Evolutionary conservation across 1,140 invertebrate species (phyloP).

Genomic region (Scaptomyza montana): DNA sequence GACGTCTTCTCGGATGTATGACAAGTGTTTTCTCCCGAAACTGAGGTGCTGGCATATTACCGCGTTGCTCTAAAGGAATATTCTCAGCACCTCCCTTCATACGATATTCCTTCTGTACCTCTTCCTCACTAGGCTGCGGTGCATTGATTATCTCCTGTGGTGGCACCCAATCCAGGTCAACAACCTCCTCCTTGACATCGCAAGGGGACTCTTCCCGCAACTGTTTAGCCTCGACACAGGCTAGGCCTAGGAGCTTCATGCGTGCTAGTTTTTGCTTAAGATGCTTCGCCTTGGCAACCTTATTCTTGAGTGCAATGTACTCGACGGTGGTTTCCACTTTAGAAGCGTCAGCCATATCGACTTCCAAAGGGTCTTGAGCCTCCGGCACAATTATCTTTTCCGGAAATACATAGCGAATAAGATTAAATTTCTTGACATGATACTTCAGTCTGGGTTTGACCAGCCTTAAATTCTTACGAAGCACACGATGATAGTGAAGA

Average conservation of each 20-base stretch:
- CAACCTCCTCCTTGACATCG: conserved; percentile 41
- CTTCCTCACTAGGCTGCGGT: background rate
- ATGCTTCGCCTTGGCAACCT: conserved; percentile 49
- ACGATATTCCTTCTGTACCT: background rate
- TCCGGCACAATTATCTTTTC: conserved; percentile 59
- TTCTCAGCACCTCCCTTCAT: conserved; percentile 34
- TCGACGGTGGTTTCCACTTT: conserved; percentile 65
- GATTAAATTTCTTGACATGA: conserved; percentile 74
- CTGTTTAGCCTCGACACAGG: conserved; percentile 56
- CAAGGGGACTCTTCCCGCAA: conserved; percentile 49
- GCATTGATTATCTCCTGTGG: conserved; percentile 36
- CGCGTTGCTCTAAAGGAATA: conserved; percentile 30
- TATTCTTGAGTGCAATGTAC: conserved; percentile 55
- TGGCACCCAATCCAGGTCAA: conserved; percentile 74
- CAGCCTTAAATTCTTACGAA: conserved; percentile 70
- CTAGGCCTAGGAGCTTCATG: conserved; percentile 66
- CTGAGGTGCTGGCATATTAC: conserved; percentile 76
- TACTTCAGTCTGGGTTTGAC: conserved; percentile 66
- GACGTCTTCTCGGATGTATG: conserved; percentile 56
- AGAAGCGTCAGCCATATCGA: conserved; percentile 50
- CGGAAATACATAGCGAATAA: conserved; percentile 74
- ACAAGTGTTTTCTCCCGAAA: conserved; percentile 66
- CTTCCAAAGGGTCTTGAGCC: conserved; percentile 35
- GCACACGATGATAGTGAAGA: conserved; percentile 67
- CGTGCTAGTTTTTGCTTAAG: conserved; percentile 58